Evolutionary conservation across 2,113 vertebrate species (phyloP).

Genomic region (Campylomormyrus tamandua): DNA sequence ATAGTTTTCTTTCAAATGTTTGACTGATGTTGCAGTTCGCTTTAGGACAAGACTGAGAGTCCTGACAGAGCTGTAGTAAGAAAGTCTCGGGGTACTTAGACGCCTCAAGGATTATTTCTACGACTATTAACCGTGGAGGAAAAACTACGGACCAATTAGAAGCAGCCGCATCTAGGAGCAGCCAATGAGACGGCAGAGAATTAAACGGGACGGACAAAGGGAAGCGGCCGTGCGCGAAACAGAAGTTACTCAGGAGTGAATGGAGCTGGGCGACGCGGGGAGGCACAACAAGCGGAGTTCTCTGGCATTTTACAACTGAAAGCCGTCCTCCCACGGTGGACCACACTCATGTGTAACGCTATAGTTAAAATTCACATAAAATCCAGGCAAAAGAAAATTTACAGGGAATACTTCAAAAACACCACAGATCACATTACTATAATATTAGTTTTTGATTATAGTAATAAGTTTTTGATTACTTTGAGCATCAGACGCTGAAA

Average conservation of each 20-base stretch:
- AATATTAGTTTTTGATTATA: not conserved
- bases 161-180: not conserved
- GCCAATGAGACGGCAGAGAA: conserved; percentile 30
- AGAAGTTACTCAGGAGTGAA: not conserved
- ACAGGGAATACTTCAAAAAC: not conserved
- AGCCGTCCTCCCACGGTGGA: not conserved
- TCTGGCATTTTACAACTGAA: not conserved
- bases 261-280: not conserved
- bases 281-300: not conserved
- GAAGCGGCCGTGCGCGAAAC: not conserved
- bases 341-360: not conserved
- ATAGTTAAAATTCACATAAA: not conserved
- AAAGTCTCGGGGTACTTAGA: not conserved
- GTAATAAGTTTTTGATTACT: not conserved
- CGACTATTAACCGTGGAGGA: conserved; percentile 11
- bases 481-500: not conserved
- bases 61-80: not conserved
- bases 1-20: not conserved
- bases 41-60: not conserved
- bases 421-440: no score
- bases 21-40: not conserved
- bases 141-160: conserved; percentile 41
- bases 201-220: conserved; percentile 16
- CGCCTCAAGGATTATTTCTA: conserved; percentile 10
- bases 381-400: not conserved